A percentile compares a stretch with the other conserved stretches of the same genome.
phyloP scores from a whole-genome alignment of 1,140 invertebrate genomes.

The Ceratina australensis region DNA sequence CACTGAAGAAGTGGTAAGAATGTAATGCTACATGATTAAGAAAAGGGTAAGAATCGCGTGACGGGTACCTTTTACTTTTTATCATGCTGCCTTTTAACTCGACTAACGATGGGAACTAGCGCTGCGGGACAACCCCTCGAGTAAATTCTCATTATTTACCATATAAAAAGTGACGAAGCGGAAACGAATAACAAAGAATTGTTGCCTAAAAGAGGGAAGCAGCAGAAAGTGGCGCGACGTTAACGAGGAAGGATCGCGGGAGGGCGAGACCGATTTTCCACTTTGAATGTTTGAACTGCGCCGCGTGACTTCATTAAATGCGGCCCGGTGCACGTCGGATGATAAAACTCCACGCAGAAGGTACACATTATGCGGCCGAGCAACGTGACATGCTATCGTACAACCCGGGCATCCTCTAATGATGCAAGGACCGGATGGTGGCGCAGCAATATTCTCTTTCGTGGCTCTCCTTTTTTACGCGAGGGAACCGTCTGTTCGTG shows the following conservation, averaged over 20 bases:
- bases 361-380: slow-evolving; percentile 20
- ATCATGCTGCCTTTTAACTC: too few species aligned
- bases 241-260: slow-evolving; percentile 30
- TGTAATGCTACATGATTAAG: too few species aligned
- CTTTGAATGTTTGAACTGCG: slow-evolving; percentile 1
- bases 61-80: too few species aligned
- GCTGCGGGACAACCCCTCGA: too few species aligned
- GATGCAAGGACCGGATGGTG: slow-evolving; percentile 32
- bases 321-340: slow-evolving; percentile 4
- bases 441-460: slow-evolving; percentile 25
- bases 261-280: slow-evolving; percentile 29
- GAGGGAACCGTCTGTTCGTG: not conserved
- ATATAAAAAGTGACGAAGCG: too few species aligned
- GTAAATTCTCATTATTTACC: too few species aligned
- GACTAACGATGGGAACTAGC: too few species aligned
- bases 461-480: slow-evolving; percentile 16
- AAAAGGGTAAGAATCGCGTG: too few species aligned
- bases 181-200: not conserved
- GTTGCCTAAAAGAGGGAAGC: not conserved
- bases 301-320: slow-evolving; percentile 40
- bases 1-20: too few species aligned
- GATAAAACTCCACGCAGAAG: slow-evolving; percentile 37
- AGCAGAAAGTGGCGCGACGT: not conserved
- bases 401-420: slow-evolving; percentile 33
- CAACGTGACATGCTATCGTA: slow-evolving; percentile 31